Conservation (phyloP, 2,888 invertebrate species). For the Cheilosia impressa region DNA sequence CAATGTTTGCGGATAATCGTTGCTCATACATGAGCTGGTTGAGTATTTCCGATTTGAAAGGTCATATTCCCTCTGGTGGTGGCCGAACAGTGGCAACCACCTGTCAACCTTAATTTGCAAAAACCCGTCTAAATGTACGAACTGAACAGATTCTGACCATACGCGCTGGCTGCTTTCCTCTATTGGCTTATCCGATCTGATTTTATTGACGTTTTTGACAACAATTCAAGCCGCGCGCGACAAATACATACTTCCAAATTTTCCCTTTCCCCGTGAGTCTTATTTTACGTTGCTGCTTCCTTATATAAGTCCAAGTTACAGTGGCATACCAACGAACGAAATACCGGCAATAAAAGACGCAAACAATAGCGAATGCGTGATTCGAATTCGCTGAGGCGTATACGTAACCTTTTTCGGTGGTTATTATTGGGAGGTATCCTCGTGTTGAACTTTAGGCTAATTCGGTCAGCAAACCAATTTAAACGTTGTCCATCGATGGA, state of each 20-base stretch:
- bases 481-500: conserved; percentile 14
- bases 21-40: conserved; percentile 43
- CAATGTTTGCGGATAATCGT: conserved; percentile 41
- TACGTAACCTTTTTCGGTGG: conserved; percentile 62
- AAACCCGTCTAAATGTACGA: conserved; percentile 10
- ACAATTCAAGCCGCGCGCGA: conserved; percentile 53
- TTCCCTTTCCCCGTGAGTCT: conserved; percentile 4
- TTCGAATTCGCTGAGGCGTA: conserved; percentile 63
- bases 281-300: neutral
- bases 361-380: conserved; percentile 31
- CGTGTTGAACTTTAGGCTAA: conserved; percentile 51
- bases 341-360: conserved; percentile 20
- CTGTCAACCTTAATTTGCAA: conserved; percentile 67
- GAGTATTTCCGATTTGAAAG: conserved; percentile 71
- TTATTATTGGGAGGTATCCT: conserved; percentile 38
- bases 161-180: conserved; percentile 31
- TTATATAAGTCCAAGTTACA: conserved; percentile 26
- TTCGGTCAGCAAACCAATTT: conserved; percentile 37
- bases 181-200: conserved; percentile 56
- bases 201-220: conserved; percentile 66
- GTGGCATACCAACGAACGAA: neutral
- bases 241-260: conserved; percentile 24
- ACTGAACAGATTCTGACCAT: conserved; percentile 18
- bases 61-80: conserved; percentile 50
- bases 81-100: conserved; percentile 39